Evolutionary conservation across 2,797 vertebrate species (phyloP).

Genomic region (Morus bassanus): DNA sequence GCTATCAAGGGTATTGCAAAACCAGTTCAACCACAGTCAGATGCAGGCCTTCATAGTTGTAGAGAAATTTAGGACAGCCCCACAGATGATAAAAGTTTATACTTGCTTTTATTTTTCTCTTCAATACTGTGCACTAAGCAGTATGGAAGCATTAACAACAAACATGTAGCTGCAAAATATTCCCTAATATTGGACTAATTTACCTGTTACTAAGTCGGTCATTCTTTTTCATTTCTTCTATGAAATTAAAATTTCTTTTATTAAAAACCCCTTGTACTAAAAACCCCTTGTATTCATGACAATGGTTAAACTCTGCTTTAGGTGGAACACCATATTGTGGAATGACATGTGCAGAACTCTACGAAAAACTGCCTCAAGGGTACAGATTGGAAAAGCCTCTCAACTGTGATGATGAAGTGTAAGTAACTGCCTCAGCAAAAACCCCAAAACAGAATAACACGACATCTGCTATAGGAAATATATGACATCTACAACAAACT

Average conservation of each 20-base stretch:
- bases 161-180: neutral
- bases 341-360: conserved; percentile 87
- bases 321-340: conserved; percentile 89
- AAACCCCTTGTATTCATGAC: neutral
- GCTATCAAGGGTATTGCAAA: neutral
- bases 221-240: neutral
- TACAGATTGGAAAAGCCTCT: conserved; percentile 88
- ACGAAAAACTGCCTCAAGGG: conserved; percentile 86
- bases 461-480: neutral
- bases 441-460: neutral
- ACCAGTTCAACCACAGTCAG: neutral
- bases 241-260: neutral
- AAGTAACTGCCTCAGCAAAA: conserved; percentile 58
- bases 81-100: neutral
- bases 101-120: neutral
- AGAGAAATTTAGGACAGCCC: neutral
- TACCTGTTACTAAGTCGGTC: neutral
- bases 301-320: conserved; percentile 43
- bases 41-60: neutral
- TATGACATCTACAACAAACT: neutral
- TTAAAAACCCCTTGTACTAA: neutral
- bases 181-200: neutral
- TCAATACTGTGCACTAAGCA: neutral
- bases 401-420: conserved; percentile 91
- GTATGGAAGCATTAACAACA: neutral